These are phyloP conservation scores for Neomorphus geoffroyi DNA, from an alignment of 2,797 vertebrate genomes.

Conservation along the genomic window DNA sequence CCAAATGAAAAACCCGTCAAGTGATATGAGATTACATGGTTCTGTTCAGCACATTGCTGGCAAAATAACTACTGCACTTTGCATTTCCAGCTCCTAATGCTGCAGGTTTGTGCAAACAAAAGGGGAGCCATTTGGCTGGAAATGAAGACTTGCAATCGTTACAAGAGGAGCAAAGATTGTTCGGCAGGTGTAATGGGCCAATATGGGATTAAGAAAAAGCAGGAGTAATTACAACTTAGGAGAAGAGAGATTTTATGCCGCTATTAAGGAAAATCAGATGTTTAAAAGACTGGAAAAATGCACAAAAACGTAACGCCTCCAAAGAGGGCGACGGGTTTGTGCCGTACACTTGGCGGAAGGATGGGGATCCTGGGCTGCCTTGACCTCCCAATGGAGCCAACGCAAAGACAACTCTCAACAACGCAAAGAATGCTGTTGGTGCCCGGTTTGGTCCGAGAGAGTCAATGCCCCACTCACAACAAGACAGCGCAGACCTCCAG, in stretches of 20 bases:
- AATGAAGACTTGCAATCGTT: no score
- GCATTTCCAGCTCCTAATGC: neutral
- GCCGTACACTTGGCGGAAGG: rapidly evolving
- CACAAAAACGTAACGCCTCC: neutral
- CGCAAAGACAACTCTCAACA: neutral
- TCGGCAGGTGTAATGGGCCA: neutral
- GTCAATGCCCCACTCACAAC: rapidly evolving
- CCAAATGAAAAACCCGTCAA: neutral
- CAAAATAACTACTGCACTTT: neutral
- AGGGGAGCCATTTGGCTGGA: neutral
- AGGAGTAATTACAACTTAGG: neutral
- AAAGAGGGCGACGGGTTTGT: rapidly evolving
- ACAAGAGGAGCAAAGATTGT: neutral
- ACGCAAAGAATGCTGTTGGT: rapidly evolving
- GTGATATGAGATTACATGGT: neutral
- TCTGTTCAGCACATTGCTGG: neutral
- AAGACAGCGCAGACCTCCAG: neutral
- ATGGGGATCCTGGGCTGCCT: neutral
- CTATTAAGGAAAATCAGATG: neutral
- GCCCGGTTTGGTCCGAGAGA: neutral
- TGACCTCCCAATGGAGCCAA: neutral
- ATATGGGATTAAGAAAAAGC: neutral
- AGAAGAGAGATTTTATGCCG: neutral
- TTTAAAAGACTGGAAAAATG: neutral
- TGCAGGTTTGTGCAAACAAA: neutral